A percentile compares a stretch with the other conserved stretches of the same genome.
Conservation (phyloP, 2,888 invertebrate species). For the Stenolophus ochropezus region DNA sequence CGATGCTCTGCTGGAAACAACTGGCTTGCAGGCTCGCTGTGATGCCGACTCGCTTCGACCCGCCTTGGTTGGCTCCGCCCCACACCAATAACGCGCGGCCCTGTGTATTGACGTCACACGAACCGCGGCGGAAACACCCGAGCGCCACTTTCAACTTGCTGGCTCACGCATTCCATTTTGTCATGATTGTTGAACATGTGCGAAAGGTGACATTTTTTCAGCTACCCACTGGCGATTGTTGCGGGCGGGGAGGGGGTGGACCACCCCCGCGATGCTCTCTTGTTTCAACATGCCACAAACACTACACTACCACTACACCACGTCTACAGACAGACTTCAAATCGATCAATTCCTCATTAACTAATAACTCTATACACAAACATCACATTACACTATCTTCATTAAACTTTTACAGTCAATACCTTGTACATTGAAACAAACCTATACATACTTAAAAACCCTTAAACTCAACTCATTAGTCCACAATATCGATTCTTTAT, state of each 20-base stretch:
- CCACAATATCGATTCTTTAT: not conserved
- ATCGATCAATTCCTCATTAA: not conserved
- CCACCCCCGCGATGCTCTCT: conserved; percentile 5
- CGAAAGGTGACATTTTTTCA: conserved; percentile 60
- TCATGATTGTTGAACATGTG: conserved; percentile 65
- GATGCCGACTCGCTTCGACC: conserved; percentile 68
- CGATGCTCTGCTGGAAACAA: conserved; percentile 52
- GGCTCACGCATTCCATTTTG: conserved; percentile 70
- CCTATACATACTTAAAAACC: not conserved
- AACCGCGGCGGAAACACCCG: conserved; percentile 63
- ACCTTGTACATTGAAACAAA: not conserved
- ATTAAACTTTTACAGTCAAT: not conserved
- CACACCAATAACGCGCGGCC: conserved; percentile 67
- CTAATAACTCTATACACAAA: not conserved
- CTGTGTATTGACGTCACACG: conserved; percentile 69
- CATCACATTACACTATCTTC: not conserved
- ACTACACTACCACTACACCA: no score
- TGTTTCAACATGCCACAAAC: conserved; percentile 3
- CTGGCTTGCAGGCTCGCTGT: conserved; percentile 65
- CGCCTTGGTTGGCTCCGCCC: conserved; percentile 69
- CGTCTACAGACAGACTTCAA: no score
- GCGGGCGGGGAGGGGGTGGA: not conserved
- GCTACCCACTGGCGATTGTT: conserved; percentile 34
- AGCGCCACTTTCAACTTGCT: conserved; percentile 62
- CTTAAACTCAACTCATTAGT: not conserved